These are phyloP conservation scores for Ormyrus nitidulus DNA, from an alignment of 2,888 invertebrate genomes.

Conservation along the genomic window DNA sequence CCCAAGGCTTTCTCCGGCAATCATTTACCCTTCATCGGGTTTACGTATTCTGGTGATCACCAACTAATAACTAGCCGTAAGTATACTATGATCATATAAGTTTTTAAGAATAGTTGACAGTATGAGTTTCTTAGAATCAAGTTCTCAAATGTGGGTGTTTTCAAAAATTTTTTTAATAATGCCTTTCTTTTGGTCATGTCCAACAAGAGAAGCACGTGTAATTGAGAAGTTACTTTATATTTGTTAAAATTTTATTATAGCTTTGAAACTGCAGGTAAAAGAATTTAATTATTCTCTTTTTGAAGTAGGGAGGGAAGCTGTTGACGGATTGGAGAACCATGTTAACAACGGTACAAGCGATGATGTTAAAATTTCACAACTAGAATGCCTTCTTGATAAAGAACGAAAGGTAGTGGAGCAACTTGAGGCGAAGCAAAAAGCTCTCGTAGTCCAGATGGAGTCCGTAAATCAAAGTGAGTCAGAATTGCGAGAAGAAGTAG, in stretches of 20 bases:
- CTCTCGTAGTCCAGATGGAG: conserved; percentile 86
- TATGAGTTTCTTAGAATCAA: no score
- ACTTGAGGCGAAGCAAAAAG: conserved; percentile 85
- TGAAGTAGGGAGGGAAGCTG: conserved; percentile 70
- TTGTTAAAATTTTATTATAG: conserved; percentile 6
- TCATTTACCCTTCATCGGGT: conserved; percentile 98
- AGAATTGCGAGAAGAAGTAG: conserved; percentile 86
- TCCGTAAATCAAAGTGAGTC: conserved; percentile 86
- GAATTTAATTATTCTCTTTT: neutral
- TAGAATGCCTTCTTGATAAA: conserved; percentile 86
- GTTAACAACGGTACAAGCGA: conserved; percentile 77
- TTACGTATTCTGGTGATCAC: conserved; percentile 97
- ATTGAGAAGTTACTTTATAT: neutral
- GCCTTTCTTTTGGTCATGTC: no score
- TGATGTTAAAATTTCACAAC: conserved; percentile 78
- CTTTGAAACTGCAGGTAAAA: neutral
- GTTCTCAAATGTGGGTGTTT: no score
- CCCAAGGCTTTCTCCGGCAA: conserved; percentile 99
- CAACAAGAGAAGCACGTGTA: no score
- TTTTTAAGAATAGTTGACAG: no score
- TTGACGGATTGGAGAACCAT: conserved; percentile 77
- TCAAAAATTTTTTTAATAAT: no score
- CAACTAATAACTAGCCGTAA: conserved; percentile 80
- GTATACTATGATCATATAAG: neutral
- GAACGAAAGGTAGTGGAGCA: conserved; percentile 85